These are phyloP conservation scores for Semnornis frantzii DNA, from an alignment of 2,113 vertebrate genomes.

Conservation along the genomic window DNA sequence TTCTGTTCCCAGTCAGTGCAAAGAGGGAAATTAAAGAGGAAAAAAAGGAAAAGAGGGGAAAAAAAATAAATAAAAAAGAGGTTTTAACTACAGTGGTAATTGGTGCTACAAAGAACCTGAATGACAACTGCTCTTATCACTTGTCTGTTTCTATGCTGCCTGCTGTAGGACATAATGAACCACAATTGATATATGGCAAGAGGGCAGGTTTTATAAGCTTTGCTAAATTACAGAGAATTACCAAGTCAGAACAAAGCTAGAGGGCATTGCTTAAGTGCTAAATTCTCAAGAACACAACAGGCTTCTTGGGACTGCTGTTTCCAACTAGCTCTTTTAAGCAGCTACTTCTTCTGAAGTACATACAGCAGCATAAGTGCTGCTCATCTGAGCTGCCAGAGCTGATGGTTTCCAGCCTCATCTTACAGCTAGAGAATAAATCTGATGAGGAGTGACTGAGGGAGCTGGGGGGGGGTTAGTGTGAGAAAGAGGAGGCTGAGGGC, in stretches of 20 bases:
- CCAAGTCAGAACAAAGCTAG: slow-evolving; percentile 11
- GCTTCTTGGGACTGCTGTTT: background rate
- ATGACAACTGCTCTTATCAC: background rate
- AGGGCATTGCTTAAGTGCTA: background rate
- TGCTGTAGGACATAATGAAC: background rate
- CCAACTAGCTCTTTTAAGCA: background rate
- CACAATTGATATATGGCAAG: background rate
- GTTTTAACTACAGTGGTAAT: background rate
- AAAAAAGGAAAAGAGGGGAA: too few species aligned
- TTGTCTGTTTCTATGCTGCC: background rate
- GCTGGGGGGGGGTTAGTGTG: too few species aligned
- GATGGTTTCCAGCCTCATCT: background rate
- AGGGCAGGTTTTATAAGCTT: slow-evolving; percentile 7
- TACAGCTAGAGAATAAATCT: too few species aligned
- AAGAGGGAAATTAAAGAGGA: background rate
- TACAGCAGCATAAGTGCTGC: background rate
- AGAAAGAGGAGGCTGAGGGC: too few species aligned
- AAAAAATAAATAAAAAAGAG: background rate
- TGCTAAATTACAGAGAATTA: background rate
- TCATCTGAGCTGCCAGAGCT: background rate
- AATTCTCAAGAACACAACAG: background rate
- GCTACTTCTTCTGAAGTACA: background rate
- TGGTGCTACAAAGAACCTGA: background rate
- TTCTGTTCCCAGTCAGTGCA: background rate
- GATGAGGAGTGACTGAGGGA: too few species aligned